Percentiles rank a stretch among this genome's conserved stretches.
These are phyloP conservation scores for Thecophora atra DNA, from an alignment of 2,888 invertebrate species.

Conservation along the genomic window DNA sequence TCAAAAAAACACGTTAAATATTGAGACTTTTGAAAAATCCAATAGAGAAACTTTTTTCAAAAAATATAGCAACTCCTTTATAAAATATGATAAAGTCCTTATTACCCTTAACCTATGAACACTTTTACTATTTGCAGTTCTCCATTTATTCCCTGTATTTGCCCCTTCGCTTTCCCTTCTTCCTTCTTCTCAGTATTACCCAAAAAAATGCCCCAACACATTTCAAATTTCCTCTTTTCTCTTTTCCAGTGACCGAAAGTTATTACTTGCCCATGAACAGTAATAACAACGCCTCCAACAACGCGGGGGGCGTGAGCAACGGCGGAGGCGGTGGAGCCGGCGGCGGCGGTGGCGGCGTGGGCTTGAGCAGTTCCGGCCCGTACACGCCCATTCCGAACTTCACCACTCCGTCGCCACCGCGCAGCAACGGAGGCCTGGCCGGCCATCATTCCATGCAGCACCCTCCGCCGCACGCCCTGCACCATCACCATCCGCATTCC, in stretches of 20 bases:
- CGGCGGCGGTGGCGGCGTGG: conserved; percentile 43
- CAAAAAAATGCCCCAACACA: too few relatives aligned
- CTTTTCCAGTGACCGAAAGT: conserved; percentile 76
- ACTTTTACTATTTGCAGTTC: too few relatives aligned
- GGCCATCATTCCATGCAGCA: conserved; percentile 65
- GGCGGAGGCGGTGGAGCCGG: conserved; percentile 46
- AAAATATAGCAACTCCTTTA: too few relatives aligned
- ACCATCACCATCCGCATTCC: conserved; percentile 55
- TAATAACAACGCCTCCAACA: conserved; percentile 51
- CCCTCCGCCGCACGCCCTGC: conserved; percentile 61
- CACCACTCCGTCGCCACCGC: conserved; percentile 64
- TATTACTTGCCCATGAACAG: conserved; percentile 64
- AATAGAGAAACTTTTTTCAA: too few relatives aligned
- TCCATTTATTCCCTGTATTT: conserved; percentile 22
- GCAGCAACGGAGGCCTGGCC: conserved; percentile 50
- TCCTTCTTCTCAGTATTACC: too few relatives aligned
- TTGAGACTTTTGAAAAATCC: too few relatives aligned
- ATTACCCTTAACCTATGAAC: too few relatives aligned
- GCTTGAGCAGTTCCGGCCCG: conserved; percentile 41
- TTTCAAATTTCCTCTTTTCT: too few relatives aligned
- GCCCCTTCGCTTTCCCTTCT: too few relatives aligned
- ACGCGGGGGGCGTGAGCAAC: conserved; percentile 47
- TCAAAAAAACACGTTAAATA: too few relatives aligned
- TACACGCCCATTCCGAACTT: conserved; percentile 63
- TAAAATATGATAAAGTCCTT: too few relatives aligned